Base-by-base conservation (phyloP, 2,797 vertebrate genomes). In the Sebastes matsubarae region DNA sequence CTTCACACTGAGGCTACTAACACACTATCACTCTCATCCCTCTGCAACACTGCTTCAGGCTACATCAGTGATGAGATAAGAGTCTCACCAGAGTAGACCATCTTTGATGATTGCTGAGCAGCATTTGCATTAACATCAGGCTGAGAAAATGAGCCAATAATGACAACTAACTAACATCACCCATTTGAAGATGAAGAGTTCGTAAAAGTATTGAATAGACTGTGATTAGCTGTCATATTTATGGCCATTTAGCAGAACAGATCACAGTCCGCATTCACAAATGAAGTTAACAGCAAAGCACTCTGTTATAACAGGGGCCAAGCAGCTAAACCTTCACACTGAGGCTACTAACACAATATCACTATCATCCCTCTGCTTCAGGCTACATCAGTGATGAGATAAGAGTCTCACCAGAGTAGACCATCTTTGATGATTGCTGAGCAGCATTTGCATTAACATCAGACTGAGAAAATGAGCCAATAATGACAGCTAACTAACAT, bases 11-110 rank as follows among this genome's bases (percentile, higher is more conserved):
- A 38, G 82, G 72, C 81, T 88, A 18, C 42, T 46, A 46, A 46
- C 42, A 46, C 42, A 18, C 42, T 46, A 46, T 81, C 86, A 89
- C 82, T 73, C 77, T 82, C 85, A 87, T 89, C 87, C 80, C 67
- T 12, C 58, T 64, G 57, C 29, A 68, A 58, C 55, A 57, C 59
- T 66, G 64, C 80, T 74, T 36, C 65, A 64, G 83, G 75, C 73
- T 72, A 73, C 68, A 64, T 50, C 36, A 52, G 34, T 13, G 72
- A 80, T 83, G 77, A 81, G 32, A 73, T 83, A 79, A 81, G 32
- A 73, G 38, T 27, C 50, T 14, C 58, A 52, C 29, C 58, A 72
- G 20, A 57, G 68, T 11, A 66, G 76, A 77, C 20, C 1, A 22
- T 50, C 54, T 81, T 34, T 63, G 69, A 11, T 72, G 66, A 64